Base-by-base conservation (phyloP, 64 coral and sea anemone genomes). In the Acropora yongei region DNA sequence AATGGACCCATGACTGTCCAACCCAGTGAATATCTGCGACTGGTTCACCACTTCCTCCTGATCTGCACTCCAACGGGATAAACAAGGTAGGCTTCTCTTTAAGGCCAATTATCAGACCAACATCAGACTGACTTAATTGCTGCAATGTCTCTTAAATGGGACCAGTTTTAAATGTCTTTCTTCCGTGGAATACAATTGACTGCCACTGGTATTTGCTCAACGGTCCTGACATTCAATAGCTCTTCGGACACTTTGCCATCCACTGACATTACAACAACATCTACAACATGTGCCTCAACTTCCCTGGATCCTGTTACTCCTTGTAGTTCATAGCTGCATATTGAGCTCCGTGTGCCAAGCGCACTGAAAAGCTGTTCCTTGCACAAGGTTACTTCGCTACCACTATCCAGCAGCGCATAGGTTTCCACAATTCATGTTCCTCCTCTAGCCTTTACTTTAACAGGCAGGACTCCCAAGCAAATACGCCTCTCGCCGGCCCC, bases 351-450 rank as follows among this genome's bases (percentile, higher is more conserved):
- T 8, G 84, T 41, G 3, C 78, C 80, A 5, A 96, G 86, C 7
- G 77, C 71, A 42, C 89, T 39, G 3, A 43, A 68, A 69, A 89
- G 77, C 20, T 39, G 8, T 46, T 96, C 80, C 53, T 96, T 78
- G 51, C 79, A 96, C 43, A 92, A 89, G 65, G 94, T 91, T 41
- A 87, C 89, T 80, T 95, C 83, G 0, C 75, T 87, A 19, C 89
- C 94, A 76, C 75, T 95, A 61, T 91, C 94, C 47, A 96, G 53
- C 10, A 96, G 75, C 20, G 95, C 95, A 45, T 92, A 96, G 18
- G 85, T 93, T 19, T 78, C 47, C 49, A 89, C 48, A 20, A 58
- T 30, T 30, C 17, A 74, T 13, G 42, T 44, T 4, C 68, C 20
- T 3, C 76, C 88, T 13, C 57, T 93, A 9, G 51, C 51, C 51